A percentile compares a stretch with the other conserved stretches of the same genome.
These are phyloP conservation scores for Hippoglossus hippoglossus DNA, from an alignment of 2,797 vertebrate genomes.

Conservation along the genomic window DNA sequence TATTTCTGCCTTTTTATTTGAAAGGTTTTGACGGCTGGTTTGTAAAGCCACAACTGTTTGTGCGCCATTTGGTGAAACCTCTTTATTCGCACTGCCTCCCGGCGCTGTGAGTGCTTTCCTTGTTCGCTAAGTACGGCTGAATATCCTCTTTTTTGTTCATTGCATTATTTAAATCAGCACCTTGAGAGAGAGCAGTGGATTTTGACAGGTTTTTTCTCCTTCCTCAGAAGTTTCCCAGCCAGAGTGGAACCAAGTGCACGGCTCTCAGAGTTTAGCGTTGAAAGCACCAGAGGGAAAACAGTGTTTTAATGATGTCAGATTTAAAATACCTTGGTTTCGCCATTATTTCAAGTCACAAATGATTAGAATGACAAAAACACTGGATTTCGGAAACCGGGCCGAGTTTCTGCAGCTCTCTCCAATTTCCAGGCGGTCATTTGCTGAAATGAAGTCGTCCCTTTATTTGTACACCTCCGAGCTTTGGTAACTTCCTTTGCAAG, in stretches of 20 bases:
- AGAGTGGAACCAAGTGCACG: slow-evolving; percentile 1
- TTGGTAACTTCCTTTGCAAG: background rate
- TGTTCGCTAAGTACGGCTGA: slow-evolving; percentile 35
- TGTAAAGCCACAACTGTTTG: slow-evolving; percentile 21
- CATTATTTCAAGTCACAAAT: slow-evolving; percentile 32
- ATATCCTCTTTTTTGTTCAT: slow-evolving; percentile 39
- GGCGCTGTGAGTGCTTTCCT: slow-evolving; percentile 34
- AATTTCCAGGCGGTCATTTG: background rate
- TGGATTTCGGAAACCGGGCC: background rate
- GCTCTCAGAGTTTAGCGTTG: slow-evolving; percentile 7
- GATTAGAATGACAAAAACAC: slow-evolving; percentile 22
- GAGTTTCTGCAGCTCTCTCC: background rate
- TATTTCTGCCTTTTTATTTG: slow-evolving; percentile 40
- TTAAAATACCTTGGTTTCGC: background rate
- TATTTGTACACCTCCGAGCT: background rate
- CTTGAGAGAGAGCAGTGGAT: slow-evolving; percentile 32
- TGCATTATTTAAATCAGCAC: slow-evolving; percentile 62
- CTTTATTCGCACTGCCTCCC: slow-evolving; percentile 36
- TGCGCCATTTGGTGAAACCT: slow-evolving; percentile 34
- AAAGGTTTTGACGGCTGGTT: slow-evolving; percentile 35
- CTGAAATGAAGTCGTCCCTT: background rate
- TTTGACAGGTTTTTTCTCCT: slow-evolving; percentile 27
- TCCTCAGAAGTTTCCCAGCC: slow-evolving; percentile 2
- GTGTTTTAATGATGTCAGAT: slow-evolving; percentile 29
- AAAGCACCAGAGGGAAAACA: slow-evolving; percentile 1